Evolutionary conservation across 1,140 invertebrate species (phyloP), one percentile per base, ranked within the genome.

Genomic region (Brachionus plicatilis): DNA sequence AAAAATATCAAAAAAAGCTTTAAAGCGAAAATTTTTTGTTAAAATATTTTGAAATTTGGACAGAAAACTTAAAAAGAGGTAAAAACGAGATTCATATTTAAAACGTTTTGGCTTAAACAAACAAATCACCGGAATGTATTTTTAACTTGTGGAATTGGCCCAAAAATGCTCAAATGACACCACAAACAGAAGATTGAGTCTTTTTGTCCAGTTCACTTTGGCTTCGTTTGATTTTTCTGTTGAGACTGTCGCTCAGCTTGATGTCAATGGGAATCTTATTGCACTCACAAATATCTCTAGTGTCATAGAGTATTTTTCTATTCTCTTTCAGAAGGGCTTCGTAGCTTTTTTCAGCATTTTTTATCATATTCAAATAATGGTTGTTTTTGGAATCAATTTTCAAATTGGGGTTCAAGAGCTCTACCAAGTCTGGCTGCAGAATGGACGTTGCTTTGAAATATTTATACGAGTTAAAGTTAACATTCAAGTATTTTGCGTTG

Each of bases 381-480:
- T 80, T 80, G 14, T 3, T 80, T 9, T 29, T 80, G 11, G 76
- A 80, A 20, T 80, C 45, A 0, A 29, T 27, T 43, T 80, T 80
- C 11, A 80, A 33, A 56, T 60, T 17, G 4, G 76, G 76, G 53
- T 80, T 80, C 33, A 80, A 43, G 0, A 80, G 41, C 41, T 65
- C n/a, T 1, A 80, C 6, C 24, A 80, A 41, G 50, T 80, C 45
- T 17, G 76, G 76, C 20, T 80, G 76, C n/a, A 80, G 8, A n/a
- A 80, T 80, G 5, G 47, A 60, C 7, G 24, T 53, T 8, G 29
- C 7, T 43, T 80, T 65, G 11, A 80, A 80, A 5, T 24, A 60
- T 41, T n/a, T 29, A 80, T 80, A 80, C n/a, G 76, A 80, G 3
- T 17, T 33, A 53, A 80, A 80, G 11, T 80, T n/a, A 27, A 80